These are phyloP conservation scores for Zenarchopterus dispar DNA, from an alignment of 2,797 vertebrate genomes.

Conservation along the genomic window DNA sequence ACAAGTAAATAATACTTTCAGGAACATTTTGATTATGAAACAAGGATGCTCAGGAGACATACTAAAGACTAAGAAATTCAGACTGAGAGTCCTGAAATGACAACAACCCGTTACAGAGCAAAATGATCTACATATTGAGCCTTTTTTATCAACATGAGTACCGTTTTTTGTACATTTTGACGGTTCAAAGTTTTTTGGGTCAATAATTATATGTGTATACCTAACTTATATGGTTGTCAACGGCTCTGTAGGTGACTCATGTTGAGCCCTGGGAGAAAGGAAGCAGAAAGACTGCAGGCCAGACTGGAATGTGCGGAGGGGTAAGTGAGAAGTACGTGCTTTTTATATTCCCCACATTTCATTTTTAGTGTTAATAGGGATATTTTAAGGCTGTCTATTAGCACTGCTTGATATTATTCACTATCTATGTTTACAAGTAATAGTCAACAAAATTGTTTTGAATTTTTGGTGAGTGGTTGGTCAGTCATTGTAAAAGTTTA, in stretches of 20 bases:
- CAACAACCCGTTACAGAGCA: too few relatives aligned
- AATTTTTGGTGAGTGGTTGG: too few relatives aligned
- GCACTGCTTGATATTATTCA: background rate
- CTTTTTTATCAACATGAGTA: too few relatives aligned
- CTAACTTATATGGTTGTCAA: background rate
- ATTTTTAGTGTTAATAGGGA: background rate
- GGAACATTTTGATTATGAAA: background rate
- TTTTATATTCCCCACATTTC: conserved; percentile 77
- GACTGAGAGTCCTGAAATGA: too few relatives aligned
- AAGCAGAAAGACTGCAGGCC: conserved; percentile 97
- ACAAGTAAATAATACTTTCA: background rate
- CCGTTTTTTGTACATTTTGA: too few relatives aligned
- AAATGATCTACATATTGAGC: too few relatives aligned
- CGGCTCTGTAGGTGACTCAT: conserved; percentile 88
- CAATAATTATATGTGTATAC: too few relatives aligned
- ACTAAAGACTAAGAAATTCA: too few relatives aligned
- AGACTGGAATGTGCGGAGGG: conserved; percentile 99
- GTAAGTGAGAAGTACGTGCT: conserved; percentile 99
- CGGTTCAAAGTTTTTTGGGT: too few relatives aligned
- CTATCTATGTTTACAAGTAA: too few relatives aligned
- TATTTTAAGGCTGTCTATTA: background rate
- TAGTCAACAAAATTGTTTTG: too few relatives aligned
- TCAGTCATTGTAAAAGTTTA: too few relatives aligned
- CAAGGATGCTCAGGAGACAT: background rate
- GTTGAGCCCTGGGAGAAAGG: conserved; percentile 99